Evolutionary conservation across 2,888 invertebrate species (phyloP).

Genomic region (Thecocarcelia acutangulata): DNA sequence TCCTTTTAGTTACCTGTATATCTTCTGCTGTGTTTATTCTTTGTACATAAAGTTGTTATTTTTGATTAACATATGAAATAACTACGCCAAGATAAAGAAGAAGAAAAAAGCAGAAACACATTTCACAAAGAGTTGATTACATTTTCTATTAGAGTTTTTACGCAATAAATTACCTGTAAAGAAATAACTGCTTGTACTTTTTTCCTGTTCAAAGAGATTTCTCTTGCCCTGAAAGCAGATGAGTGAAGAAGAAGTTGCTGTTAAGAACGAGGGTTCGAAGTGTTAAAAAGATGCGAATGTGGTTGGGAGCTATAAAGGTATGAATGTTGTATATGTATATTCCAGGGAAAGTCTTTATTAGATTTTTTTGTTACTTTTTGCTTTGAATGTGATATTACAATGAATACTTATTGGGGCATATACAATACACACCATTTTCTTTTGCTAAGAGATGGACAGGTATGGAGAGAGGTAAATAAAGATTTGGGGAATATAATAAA

Average conservation of each 20-base stretch:
- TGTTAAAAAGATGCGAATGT: slow-evolving; percentile 13
- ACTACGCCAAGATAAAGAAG: not conserved
- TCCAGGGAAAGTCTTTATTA: not conserved
- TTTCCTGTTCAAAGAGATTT: slow-evolving; percentile 15
- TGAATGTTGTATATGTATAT: not conserved
- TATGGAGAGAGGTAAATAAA: not conserved
- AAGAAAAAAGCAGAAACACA: slow-evolving; percentile 6
- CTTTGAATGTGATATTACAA: slow-evolving; percentile 16
- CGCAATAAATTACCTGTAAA: slow-evolving; percentile 79
- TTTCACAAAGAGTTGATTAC: slow-evolving; percentile 56
- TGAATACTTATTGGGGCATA: slow-evolving; percentile 17
- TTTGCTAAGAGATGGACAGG: not conserved
- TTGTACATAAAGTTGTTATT: slow-evolving; percentile 42
- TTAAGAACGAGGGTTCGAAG: slow-evolving; percentile 20
- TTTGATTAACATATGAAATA: slow-evolving; percentile 58
- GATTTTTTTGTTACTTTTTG: slow-evolving; percentile 16
- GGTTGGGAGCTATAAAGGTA: not conserved
- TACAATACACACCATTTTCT: not conserved
- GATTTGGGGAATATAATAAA: not conserved
- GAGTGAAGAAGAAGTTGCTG: not conserved
- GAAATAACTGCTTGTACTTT: slow-evolving; percentile 54
- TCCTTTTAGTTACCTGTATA: not conserved
- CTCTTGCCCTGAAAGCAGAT: not conserved
- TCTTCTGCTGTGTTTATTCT: not conserved
- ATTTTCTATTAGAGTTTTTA: slow-evolving; percentile 77